Conservation (phyloP, 2,113 vertebrate species). For the Indicator indicator region DNA sequence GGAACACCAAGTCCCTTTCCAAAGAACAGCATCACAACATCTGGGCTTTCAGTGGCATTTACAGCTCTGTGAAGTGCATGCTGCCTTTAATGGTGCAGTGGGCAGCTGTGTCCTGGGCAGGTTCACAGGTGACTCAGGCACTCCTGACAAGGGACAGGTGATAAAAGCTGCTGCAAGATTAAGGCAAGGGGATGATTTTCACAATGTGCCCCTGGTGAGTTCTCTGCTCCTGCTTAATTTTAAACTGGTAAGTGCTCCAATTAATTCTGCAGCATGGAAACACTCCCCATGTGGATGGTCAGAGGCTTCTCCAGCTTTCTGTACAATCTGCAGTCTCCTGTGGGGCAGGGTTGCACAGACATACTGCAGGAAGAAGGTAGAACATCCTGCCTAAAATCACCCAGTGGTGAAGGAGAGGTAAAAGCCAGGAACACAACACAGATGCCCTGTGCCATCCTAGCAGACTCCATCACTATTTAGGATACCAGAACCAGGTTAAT, state of each 20-base stretch:
- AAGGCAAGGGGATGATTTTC: neutral
- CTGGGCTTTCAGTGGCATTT: neutral
- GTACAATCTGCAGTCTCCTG: neutral
- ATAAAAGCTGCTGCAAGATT: neutral
- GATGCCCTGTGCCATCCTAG: neutral
- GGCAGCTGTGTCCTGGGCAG: neutral
- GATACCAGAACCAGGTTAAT: neutral
- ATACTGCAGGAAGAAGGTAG: neutral
- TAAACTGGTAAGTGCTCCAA: neutral
- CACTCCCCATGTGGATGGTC: neutral
- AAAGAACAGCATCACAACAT: neutral
- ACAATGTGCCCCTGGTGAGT: neutral
- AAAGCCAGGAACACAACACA: neutral
- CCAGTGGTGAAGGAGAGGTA: neutral
- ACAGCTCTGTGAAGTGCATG: neutral
- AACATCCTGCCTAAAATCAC: neutral
- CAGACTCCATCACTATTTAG: neutral
- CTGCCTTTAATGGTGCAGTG: neutral
- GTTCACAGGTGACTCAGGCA: neutral
- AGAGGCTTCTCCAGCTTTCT: neutral
- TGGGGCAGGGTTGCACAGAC: neutral
- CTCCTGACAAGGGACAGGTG: neutral
- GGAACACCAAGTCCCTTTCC: neutral
- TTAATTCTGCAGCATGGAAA: constrained; percentile 1
- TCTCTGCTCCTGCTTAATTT: neutral